Evolutionary conservation across 2,888 invertebrate genomes (phyloP), one percentile per base, ranked within the genome.

Genomic region (Stictocephala bisonia): DNA sequence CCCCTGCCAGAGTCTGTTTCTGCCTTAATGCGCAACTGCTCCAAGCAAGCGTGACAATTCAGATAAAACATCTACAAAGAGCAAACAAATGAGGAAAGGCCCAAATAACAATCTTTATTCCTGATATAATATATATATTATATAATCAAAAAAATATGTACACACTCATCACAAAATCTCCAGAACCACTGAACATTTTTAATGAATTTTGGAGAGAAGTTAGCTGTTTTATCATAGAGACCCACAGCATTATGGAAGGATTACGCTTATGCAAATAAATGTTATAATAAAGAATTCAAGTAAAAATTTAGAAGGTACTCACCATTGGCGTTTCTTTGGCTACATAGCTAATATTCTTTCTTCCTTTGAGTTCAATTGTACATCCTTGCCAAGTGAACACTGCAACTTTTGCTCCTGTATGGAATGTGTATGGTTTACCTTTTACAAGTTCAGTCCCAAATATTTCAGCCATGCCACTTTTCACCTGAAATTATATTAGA

Each of bases 271-370:
- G n/a, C n/a, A n/a, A n/a, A n/a, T n/a, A n/a, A n/a, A n/a, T n/a
- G n/a, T n/a, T n/a, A n/a, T n/a, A n/a, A n/a, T n/a, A n/a, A n/a
- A n/a, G n/a, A 94, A 84, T 99, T 99, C 2, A 97, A 86, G 83
- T 99, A 99, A 77, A 97, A 91, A 4, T 91, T 87, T 87, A 87
- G 79, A 40, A 24, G 51, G 4, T 7, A 76, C 77, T 81, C 79
- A 91, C 90, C 97, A 97, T 98, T 0, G 98, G 98, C 0, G 99
- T 99, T 82, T 98, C 97, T 83, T 95, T 96, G 0, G 98, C 95
- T 0, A 96, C 89, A 83, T 99, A 99, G 77, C 93, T 95, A 26
- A 96, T 96, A 84, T 97, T 97, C 0, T 96, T 94, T 83, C 91
- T 91, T 1, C 98, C 99, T 74, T 89, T 87, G 11, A 98, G 84